Base-by-base conservation (phyloP, 2,113 vertebrate species). In the Cebus imitator region DNA sequence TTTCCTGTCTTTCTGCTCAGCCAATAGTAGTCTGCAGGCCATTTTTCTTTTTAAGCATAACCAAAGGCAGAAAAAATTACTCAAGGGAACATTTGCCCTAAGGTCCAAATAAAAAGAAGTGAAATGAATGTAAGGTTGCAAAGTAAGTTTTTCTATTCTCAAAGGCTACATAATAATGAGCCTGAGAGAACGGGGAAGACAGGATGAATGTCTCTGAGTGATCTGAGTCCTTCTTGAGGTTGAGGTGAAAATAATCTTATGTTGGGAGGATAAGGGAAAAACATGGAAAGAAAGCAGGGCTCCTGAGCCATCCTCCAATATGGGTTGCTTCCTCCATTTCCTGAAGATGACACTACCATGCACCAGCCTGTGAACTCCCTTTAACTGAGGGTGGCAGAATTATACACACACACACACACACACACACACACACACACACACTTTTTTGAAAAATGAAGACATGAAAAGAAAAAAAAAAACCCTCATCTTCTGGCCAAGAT, bases 61-160 rank as follows among this genome's bases (percentile, higher is more conserved):
- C 37, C 52, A 95, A 70, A 91, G 40, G 12, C 13, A 82, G 37
- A 76, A 91, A 79, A 50, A 95, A 61, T 35, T 23, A 86, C 6
- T 91, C 50, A 89, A 50, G 83, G 27, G 64, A 78, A 40, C 6
- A 5, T 78, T 85, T 96, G 13, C 66, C 27, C 3, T 75, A 37
- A n/a, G 48, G 27, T 3, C 27, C 52, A 45, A 73, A 37, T 50
- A 80, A 6, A 64, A 87, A 76, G n/a, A n/a, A 40, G 75, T 61
- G 13, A 52, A 87, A 61, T 83, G 32, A 79, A 40, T 17, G 2
- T 91, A 52, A 78, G 9, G 27, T 82, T 40, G 58, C 45, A 72
- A 80, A 91, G 37, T 48, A 52, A n/a, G 17, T 61, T 93, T 85
- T 72, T 45, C 45, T 91, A 5, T 21, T 96, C 75, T 83, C 45